phyloP scores from a whole-genome alignment of 2,888 invertebrate genomes.

The Sminthurinus aureus region DNA sequence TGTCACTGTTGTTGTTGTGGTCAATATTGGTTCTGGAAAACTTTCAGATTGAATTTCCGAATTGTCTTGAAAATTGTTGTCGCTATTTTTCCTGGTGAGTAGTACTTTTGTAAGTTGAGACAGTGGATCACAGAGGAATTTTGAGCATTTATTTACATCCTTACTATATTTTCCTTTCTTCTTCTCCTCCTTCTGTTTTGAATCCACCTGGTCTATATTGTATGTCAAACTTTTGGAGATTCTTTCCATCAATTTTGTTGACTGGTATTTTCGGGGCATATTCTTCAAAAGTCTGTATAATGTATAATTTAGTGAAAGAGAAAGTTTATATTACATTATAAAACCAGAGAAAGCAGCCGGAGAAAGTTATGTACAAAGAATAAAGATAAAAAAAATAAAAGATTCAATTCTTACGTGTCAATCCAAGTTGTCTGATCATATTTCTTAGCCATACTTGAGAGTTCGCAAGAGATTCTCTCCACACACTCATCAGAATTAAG shows the following conservation, averaged over 20 bases:
- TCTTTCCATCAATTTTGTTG: not conserved
- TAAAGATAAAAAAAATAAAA: not conserved
- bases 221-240: not conserved
- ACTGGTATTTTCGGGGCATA: too few relatives aligned
- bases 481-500: not conserved
- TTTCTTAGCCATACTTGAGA: not conserved
- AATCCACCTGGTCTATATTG: too few relatives aligned
- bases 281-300: too few relatives aligned
- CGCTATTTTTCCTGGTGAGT: not conserved
- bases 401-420: conserved; percentile 1
- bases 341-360: not conserved
- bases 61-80: not conserved
- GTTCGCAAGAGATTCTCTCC: conserved; percentile 17
- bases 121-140: not conserved
- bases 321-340: too few relatives aligned
- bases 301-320: too few relatives aligned
- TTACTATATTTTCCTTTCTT: not conserved
- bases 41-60: too few relatives aligned
- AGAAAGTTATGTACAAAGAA: not conserved
- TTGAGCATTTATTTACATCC: not conserved
- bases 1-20: too few relatives aligned
- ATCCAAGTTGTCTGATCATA: not conserved
- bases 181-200: not conserved
- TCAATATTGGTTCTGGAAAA: too few relatives aligned
- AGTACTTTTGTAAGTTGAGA: not conserved